Conservation (phyloP, 2,797 vertebrate genomes). For the Sebastolobus alascanus region DNA sequence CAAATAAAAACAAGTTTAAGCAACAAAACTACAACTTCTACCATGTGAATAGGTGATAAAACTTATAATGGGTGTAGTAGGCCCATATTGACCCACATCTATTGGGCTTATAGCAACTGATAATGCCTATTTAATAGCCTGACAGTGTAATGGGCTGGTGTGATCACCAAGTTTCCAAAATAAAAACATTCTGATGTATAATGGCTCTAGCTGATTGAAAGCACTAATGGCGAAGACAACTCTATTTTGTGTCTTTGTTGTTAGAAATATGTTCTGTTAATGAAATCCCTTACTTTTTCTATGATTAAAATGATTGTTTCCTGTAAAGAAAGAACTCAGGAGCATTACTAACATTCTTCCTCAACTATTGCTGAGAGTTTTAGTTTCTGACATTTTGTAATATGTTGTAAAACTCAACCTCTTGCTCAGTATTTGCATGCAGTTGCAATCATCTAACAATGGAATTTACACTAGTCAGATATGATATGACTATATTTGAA, state of each 20-base stretch:
- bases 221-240: not conserved
- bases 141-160: no score
- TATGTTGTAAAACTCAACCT: not conserved
- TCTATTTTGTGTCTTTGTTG: not conserved
- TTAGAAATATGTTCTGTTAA: not conserved
- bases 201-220: not conserved
- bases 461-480: conserved; percentile 8
- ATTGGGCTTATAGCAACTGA: no score
- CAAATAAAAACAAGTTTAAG: no score
- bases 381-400: not conserved
- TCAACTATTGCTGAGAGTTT: not conserved
- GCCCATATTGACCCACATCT: no score
- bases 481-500: conserved; percentile 1
- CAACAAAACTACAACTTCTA: no score
- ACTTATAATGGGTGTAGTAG: no score
- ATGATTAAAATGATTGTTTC: not conserved
- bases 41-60: no score
- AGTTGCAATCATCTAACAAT: conserved; percentile 11
- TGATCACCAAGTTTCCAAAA: not conserved
- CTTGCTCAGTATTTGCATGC: not conserved
- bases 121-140: no score
- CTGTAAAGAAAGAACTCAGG: not conserved
- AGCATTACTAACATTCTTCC: not conserved
- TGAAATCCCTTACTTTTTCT: not conserved
- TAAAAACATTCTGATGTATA: not conserved